Evolutionary conservation across 2,113 vertebrate species (phyloP), one percentile per base, ranked within the genome.

Genomic region (Panurus biarmicus): DNA sequence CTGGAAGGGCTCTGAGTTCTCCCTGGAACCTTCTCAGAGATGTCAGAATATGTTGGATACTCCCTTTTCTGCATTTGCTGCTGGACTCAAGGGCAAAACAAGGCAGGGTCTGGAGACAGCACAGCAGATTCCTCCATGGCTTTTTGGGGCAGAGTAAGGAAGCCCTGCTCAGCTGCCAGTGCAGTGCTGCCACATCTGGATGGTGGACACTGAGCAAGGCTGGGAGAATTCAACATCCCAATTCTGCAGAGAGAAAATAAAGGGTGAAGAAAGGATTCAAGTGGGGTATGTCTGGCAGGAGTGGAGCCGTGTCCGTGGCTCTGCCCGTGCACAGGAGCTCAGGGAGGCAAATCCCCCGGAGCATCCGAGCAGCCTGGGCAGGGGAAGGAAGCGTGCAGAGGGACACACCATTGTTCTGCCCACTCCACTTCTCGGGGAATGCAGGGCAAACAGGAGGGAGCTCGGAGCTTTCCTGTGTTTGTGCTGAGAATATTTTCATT

Each of bases 391-490:
- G 51, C 51, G 1, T 13, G 33, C 62, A 7, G 5, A 82, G 78
- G 85, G 74, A 57, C 78, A 9, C 12, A 0, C 42, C 70, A 97
- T 95, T 96, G 93, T 96, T 94, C 85, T 80, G 82, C 79, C 83
- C 28, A 0, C 5, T 33, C 22, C 62, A 40, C 50, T 10, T 19
- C 74, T 71, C 4, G 0, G 84, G 64, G 93, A 92, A 38, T 14
- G 81, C 86, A 54, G 86, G 62, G 82, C 62, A 33, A 66, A 29
- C 77, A n/a, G 77, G 60, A 89, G 87, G 44, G 71, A 85, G 89
- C 50, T 11, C 62, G 6, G 47, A 1, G 42, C 82, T 69, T 96
- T 96, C 94, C 96, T 96, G 95, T 91, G 62, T 95, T 96, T 96
- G 95, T 96, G 78, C 89, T 62, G 81, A 0, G 1, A 91, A 18